Evolutionary conservation across 2,888 invertebrate genomes (phyloP).

Genomic region (Drosophila fulvimacula): DNA sequence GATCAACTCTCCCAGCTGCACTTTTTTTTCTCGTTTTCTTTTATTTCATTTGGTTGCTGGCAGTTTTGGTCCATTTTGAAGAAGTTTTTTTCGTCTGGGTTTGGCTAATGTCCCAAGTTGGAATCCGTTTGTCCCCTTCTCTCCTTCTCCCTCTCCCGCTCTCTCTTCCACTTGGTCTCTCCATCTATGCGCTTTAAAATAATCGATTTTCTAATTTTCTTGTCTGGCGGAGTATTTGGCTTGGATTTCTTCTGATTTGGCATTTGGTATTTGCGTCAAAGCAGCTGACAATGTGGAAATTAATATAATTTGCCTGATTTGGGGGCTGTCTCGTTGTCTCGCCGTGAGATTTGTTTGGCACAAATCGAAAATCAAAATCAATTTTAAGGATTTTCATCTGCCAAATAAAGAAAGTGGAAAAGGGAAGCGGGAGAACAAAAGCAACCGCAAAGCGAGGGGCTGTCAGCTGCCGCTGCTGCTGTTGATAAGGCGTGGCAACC

Average conservation of each 20-base stretch:
- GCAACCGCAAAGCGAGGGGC: constrained; percentile 41
- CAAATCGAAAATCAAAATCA: constrained; percentile 76
- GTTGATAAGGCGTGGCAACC: constrained; percentile 41
- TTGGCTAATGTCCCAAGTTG: constrained; percentile 52
- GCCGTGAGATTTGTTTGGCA: constrained; percentile 62
- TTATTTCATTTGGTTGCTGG: constrained; percentile 37
- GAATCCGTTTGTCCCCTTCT: constrained; percentile 2
- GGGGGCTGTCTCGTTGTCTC: constrained; percentile 58
- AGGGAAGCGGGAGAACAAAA: constrained; percentile 25
- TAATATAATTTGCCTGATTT: constrained; percentile 79
- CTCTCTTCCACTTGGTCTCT: neutral
- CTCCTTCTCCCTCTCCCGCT: neutral
- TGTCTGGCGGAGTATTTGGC: constrained; percentile 36
- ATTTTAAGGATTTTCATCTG: constrained; percentile 61
- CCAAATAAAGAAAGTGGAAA: constrained; percentile 13
- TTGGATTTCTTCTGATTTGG: constrained; percentile 44
- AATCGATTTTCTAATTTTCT: constrained; percentile 73
- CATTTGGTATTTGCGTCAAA: constrained; percentile 67
- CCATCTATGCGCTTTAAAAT: constrained; percentile 57
- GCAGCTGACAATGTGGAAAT: constrained; percentile 78
- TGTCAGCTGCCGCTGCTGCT: constrained; percentile 68
- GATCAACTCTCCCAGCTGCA: neutral
- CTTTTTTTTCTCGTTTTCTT: constrained; percentile 6
- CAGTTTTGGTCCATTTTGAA: constrained; percentile 46
- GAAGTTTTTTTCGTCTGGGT: constrained; percentile 50